Conservation (phyloP, 1,140 invertebrate genomes). For the Platorchestia sp. region DNA sequence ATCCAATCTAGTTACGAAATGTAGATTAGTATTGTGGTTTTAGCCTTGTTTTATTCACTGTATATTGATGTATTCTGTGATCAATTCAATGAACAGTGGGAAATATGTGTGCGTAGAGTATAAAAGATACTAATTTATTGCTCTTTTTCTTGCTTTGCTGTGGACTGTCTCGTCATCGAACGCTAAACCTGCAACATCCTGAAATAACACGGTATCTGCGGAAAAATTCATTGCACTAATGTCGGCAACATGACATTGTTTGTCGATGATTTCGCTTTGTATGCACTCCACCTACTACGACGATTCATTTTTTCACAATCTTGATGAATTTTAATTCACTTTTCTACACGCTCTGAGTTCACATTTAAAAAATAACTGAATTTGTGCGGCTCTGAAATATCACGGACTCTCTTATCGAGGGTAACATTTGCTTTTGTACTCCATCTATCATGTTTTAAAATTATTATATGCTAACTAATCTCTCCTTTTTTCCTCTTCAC, state of each 20-base stretch:
- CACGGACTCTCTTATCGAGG: neutral
- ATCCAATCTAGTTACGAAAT: neutral
- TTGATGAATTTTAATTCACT: neutral
- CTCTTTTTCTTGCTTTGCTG: slow-evolving; percentile 22
- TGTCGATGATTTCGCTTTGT: neutral
- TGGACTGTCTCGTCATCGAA: slow-evolving; percentile 5
- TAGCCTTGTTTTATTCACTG: neutral
- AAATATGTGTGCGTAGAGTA: neutral
- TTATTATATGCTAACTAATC: neutral
- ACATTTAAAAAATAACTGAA: neutral
- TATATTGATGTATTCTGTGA: neutral
- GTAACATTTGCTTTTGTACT: neutral
- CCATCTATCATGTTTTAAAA: neutral
- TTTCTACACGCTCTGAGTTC: neutral
- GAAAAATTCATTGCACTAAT: neutral
- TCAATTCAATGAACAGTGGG: neutral
- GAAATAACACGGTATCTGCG: neutral
- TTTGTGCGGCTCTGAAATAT: neutral
- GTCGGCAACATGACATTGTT: neutral
- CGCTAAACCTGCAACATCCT: slow-evolving; percentile 14
- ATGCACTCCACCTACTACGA: neutral
- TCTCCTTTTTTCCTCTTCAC: neutral
- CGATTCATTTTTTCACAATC: neutral
- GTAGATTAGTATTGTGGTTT: neutral
- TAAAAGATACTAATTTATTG: neutral